phyloP scores from a whole-genome alignment of 2,113 vertebrate species.

The Capra hircus region DNA sequence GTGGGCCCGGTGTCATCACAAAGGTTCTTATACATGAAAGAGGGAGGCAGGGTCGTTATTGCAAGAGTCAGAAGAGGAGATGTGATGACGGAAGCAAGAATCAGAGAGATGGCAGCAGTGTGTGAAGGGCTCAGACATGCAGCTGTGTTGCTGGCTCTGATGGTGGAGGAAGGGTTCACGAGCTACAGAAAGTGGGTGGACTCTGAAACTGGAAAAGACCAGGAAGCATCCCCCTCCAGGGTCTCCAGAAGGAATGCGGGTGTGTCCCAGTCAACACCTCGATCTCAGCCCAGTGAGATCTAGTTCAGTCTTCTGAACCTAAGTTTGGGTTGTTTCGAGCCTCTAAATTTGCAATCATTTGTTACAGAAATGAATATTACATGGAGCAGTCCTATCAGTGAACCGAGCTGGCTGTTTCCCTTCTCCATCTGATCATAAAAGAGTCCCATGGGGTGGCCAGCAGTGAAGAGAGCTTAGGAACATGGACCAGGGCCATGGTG shows the following conservation, averaged over 20 bases:
- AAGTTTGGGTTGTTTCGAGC: background rate
- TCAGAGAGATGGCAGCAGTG: rapidly evolving
- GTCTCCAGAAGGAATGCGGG: background rate
- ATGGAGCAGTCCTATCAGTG: background rate
- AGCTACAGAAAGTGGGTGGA: background rate
- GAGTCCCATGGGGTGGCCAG: background rate
- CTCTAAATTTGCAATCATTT: background rate
- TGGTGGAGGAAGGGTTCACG: background rate
- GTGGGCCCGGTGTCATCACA: background rate
- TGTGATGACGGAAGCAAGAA: background rate
- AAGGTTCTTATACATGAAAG: background rate
- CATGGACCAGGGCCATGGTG: rapidly evolving
- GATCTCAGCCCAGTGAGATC: background rate
- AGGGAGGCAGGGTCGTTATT: background rate
- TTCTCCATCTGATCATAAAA: background rate
- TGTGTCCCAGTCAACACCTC: background rate
- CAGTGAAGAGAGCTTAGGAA: background rate
- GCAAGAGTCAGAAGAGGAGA: background rate
- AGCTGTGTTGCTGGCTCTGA: background rate
- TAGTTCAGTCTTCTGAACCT: background rate
- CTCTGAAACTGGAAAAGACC: background rate
- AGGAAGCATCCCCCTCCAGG: background rate
- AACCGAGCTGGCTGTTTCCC: background rate
- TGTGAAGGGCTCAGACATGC: background rate
- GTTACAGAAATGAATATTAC: rapidly evolving